These are phyloP conservation scores for Laothoe populi DNA, from an alignment of 2,888 invertebrate species.

Conservation along the genomic window DNA sequence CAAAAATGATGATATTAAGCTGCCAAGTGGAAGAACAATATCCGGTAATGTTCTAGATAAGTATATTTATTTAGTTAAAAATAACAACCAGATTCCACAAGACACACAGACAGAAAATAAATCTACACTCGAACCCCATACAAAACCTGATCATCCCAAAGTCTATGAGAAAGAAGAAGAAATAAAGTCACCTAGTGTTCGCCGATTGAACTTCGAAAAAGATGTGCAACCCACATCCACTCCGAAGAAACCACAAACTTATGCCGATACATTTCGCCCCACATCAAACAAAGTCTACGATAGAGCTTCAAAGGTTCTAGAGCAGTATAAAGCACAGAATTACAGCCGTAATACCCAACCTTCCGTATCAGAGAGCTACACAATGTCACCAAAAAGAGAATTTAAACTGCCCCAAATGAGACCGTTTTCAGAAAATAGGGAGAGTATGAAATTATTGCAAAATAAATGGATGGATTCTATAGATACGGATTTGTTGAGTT, in stretches of 20 bases:
- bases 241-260: slow-evolving; percentile 59
- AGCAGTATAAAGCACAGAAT: slow-evolving; percentile 68
- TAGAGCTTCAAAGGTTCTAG: slow-evolving; percentile 71
- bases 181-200: slow-evolving; percentile 61
- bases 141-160: slow-evolving; percentile 39
- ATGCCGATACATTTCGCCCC: slow-evolving; percentile 60
- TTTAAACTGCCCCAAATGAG: slow-evolving; percentile 77
- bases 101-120: slow-evolving; percentile 46
- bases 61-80: slow-evolving; percentile 77
- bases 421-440: slow-evolving; percentile 62
- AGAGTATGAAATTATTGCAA: slow-evolving; percentile 53
- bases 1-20: slow-evolving; percentile 57
- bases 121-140: slow-evolving; percentile 38
- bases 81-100: slow-evolving; percentile 52
- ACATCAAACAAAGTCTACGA: slow-evolving; percentile 77
- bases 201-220: slow-evolving; percentile 73
- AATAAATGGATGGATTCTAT: slow-evolving; percentile 67
- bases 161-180: slow-evolving; percentile 41
- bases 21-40: slow-evolving; percentile 68
- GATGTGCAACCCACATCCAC: slow-evolving; percentile 77
- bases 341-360: slow-evolving; percentile 54
- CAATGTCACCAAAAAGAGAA: slow-evolving; percentile 56
- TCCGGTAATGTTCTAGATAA: slow-evolving; percentile 69
- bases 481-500: slow-evolving; percentile 79
- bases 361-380: slow-evolving; percentile 55